These are phyloP conservation scores for Carollia perspicillata DNA, from an alignment of 2,113 vertebrate species.

Conservation along the genomic window DNA sequence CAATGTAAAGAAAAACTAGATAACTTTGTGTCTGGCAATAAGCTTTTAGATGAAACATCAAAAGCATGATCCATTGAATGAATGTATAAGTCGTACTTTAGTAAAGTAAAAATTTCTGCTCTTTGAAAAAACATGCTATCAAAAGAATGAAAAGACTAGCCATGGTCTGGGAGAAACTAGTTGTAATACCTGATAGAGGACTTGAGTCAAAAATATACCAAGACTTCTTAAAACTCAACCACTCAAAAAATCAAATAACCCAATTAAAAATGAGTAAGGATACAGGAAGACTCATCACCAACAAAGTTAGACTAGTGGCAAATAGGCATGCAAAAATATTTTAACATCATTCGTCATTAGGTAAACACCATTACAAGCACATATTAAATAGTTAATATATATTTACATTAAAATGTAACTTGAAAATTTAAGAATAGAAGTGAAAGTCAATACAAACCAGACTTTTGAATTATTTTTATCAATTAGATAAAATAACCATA, in stretches of 20 bases:
- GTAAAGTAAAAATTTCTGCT: neutral
- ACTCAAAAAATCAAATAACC: neutral
- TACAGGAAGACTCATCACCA: neutral
- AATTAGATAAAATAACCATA: neutral
- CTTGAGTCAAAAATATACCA: neutral
- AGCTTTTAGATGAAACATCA: neutral
- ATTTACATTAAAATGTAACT: neutral
- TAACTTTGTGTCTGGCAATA: neutral
- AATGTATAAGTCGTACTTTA: neutral
- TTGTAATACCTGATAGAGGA: neutral
- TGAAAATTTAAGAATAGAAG: neutral
- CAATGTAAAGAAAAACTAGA: neutral
- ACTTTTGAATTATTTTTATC: neutral
- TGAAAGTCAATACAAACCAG: neutral
- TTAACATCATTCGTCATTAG: neutral
- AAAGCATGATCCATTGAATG: neutral
- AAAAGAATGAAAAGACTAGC: neutral
- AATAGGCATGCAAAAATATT: slow-evolving; percentile 20
- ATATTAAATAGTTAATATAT: neutral
- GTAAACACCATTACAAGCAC: neutral
- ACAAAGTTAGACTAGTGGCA: neutral
- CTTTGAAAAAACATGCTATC: neutral
- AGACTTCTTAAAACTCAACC: neutral
- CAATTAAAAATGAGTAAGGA: neutral
- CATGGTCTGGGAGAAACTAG: neutral